A percentile compares a stretch with the other conserved stretches of the same genome.
These are phyloP conservation scores for Clivina fossor DNA, from an alignment of 2,888 invertebrate species.

Conservation along the genomic window DNA sequence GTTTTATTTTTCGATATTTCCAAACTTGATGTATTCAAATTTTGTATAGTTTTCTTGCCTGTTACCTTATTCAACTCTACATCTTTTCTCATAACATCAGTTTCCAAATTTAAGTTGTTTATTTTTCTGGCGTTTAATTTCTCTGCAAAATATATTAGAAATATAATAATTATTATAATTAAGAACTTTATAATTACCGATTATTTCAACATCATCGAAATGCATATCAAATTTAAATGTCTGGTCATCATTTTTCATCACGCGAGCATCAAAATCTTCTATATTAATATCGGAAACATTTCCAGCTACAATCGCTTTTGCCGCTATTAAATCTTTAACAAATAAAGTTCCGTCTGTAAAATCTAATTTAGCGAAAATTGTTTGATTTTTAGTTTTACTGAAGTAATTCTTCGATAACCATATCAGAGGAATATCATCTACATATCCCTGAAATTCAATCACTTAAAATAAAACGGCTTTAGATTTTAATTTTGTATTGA, in stretches of 20 bases:
- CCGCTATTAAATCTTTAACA: constrained; percentile 47
- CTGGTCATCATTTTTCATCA: constrained; percentile 50
- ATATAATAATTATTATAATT: constrained; percentile 20
- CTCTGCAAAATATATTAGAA: constrained; percentile 45
- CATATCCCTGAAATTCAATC: constrained; percentile 55
- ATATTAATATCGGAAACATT: constrained; percentile 49
- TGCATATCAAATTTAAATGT: constrained; percentile 43
- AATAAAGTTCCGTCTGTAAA: constrained; percentile 53
- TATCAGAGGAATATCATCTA: constrained; percentile 55
- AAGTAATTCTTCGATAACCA: constrained; percentile 56
- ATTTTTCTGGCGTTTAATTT: constrained; percentile 48
- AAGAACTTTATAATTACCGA: constrained; percentile 8
- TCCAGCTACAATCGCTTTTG: constrained; percentile 48
- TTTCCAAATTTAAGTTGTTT: constrained; percentile 56
- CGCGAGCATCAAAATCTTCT: constrained; percentile 41
- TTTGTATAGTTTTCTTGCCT: constrained; percentile 51
- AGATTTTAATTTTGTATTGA: too few relatives aligned
- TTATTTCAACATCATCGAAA: constrained; percentile 34
- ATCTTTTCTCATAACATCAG: constrained; percentile 57
- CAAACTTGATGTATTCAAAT: constrained; percentile 51
- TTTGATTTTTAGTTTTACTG: constrained; percentile 56
- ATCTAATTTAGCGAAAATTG: constrained; percentile 50
- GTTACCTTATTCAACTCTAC: constrained; percentile 51
- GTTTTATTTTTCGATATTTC: constrained; percentile 44
- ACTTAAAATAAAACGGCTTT: too few relatives aligned